phyloP scores from a whole-genome alignment of 2,888 invertebrate genomes.

The Andrena trimmerana region DNA sequence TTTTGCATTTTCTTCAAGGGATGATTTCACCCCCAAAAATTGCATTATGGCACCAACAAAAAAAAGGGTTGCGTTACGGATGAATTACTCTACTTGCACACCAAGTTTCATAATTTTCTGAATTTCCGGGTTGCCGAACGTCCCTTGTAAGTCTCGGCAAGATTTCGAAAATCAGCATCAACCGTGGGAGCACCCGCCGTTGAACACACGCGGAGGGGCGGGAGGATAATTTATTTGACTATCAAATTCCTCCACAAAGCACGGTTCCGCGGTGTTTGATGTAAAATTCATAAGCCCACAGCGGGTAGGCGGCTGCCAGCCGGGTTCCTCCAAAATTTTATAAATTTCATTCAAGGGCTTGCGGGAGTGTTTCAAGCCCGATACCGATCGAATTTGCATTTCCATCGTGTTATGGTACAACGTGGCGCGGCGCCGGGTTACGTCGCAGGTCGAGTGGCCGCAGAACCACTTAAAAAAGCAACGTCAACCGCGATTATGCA shows the following conservation, averaged over 20 bases:
- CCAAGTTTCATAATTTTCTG: too few relatives aligned
- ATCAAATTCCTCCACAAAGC: constrained; percentile 24
- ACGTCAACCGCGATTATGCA: constrained; percentile 47
- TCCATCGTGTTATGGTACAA: constrained; percentile 29
- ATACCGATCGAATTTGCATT: constrained; percentile 54
- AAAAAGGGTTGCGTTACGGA: too few relatives aligned
- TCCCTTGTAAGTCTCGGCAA: too few relatives aligned
- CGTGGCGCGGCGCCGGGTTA: background rate
- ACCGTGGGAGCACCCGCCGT: background rate
- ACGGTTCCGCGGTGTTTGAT: constrained; percentile 32
- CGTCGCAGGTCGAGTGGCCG: constrained; percentile 14
- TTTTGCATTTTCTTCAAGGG: too few relatives aligned
- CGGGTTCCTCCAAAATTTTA: constrained; percentile 31
- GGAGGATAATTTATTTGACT: constrained; percentile 47
- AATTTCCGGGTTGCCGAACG: too few relatives aligned
- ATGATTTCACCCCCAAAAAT: too few relatives aligned
- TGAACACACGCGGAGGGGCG: constrained; percentile 1
- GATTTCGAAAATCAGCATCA: constrained; percentile 6
- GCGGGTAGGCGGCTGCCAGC: background rate
- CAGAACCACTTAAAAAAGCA: constrained; percentile 49
- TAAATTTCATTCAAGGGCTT: constrained; percentile 38
- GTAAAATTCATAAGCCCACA: constrained; percentile 48
- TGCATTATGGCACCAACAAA: too few relatives aligned
- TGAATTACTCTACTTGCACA: too few relatives aligned
- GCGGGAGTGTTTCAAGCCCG: constrained; percentile 25